Evolutionary conservation across 2,888 invertebrate species (phyloP), one percentile per base, ranked within the genome.

Genomic region (Neoscelio sp.): DNA sequence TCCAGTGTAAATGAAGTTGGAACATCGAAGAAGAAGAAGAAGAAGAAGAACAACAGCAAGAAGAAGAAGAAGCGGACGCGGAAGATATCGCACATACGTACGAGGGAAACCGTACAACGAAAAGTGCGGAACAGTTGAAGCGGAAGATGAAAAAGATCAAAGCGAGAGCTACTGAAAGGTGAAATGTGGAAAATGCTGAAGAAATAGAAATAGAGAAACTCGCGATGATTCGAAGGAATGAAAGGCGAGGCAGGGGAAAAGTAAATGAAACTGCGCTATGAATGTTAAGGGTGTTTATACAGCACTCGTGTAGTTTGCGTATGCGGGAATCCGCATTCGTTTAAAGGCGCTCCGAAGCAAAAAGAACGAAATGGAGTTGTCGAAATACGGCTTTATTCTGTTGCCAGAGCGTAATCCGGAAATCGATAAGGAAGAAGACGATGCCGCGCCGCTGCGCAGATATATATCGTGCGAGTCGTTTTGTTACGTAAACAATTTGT

Each of bases 401-500:
- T 71, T 54, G 50, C 28, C 10, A 35, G 20, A 67, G 10, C 8
- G 38, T 50, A 52, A 60, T 77, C 26, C 38, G 40, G 68, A 56
- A 74, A 74, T 77, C 76, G 68, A 77, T 80, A 65, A 44, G 65
- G 33, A 44, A 35, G 38, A 17, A 33, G 48, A 48, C 28, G 28
- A 28, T 13, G 23, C 2, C 15, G 56, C 30, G 18, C 8, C 5
- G 40, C 18, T 26, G 13, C 8, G 13, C 23, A 56, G 30, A 38
- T 38, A 33, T 58, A 10, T 38, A 8, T 35, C 5, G 6, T 15
- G 48, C 48, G 56, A 23, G 40, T 48, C 73, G 60, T 62, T 26
- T 10, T 46, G 71, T 84, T 83, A 81, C 83, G 76, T 81, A 82
- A 85, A 80, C 79, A 81, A 80, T 80, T 83, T 81, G 82, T 78